Evolutionary conservation across 2,797 vertebrate genomes (phyloP).

Genomic region (Streptopelia turtur): DNA sequence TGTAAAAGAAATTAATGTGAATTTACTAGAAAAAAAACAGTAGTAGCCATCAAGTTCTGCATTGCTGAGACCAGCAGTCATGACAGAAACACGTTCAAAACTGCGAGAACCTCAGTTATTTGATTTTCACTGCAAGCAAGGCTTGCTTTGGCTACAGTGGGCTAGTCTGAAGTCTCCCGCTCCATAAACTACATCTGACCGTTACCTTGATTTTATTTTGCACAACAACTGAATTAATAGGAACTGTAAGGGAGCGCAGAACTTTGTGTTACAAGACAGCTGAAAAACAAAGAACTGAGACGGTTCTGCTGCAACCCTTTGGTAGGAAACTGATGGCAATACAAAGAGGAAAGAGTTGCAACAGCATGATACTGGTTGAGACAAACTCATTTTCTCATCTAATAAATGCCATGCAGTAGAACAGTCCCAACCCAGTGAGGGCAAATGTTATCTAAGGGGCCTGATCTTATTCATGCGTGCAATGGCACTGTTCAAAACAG

Average conservation of each 20-base stretch:
- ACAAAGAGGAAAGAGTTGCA: not conserved
- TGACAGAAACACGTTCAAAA: not conserved
- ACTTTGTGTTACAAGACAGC: not conserved
- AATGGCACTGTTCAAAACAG: not conserved
- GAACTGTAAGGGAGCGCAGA: not conserved
- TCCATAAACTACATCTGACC: not conserved
- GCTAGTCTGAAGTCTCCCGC: not conserved
- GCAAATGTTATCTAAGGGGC: not conserved
- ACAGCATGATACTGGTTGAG: not conserved
- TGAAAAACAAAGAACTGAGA: not conserved
- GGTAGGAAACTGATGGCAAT: not conserved
- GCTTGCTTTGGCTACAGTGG: not conserved
- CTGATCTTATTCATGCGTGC: not conserved
- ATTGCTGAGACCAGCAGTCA: not conserved
- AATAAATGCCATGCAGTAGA: not conserved
- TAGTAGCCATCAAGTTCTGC: not conserved
- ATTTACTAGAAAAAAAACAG: slow-evolving; percentile 1
- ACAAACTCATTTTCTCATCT: not conserved
- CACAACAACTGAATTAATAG: not conserved
- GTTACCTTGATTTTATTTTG: not conserved
- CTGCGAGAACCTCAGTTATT: not conserved
- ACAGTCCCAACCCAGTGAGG: not conserved
- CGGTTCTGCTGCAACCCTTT: not conserved
- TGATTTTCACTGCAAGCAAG: not conserved
- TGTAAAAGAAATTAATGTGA: slow-evolving; percentile 24